phyloP scores from a whole-genome alignment of 2,113 vertebrate genomes.

The Solenodon paradoxus region DNA sequence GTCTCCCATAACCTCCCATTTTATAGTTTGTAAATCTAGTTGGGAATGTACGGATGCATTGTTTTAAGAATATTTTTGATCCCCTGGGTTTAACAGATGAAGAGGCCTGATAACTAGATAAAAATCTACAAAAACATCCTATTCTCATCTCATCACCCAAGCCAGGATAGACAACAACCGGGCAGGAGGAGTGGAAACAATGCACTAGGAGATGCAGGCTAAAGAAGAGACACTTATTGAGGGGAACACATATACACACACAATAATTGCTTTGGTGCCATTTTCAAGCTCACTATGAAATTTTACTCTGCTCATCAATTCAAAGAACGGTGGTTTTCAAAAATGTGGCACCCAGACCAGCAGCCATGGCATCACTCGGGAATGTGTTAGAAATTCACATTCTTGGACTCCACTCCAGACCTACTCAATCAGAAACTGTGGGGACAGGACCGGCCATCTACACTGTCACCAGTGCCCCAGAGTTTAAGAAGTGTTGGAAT shows the following conservation, averaged over 20 bases:
- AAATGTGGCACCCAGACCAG: background rate
- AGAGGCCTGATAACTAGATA: background rate
- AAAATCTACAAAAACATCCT: background rate
- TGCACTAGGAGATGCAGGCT: background rate
- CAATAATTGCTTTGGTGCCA: background rate
- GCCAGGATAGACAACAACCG: background rate
- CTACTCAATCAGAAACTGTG: background rate
- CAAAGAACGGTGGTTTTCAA: background rate
- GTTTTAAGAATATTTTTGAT: conserved; percentile 13
- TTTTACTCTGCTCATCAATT: background rate
- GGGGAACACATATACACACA: background rate
- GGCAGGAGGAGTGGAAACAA: background rate
- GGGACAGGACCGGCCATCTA: background rate
- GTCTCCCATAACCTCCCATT: background rate
- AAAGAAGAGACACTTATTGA: background rate
- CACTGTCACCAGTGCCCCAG: background rate
- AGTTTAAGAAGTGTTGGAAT: background rate
- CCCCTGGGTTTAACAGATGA: background rate
- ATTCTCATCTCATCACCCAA: background rate
- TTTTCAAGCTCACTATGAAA: background rate
- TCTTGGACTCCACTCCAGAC: background rate
- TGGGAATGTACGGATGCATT: background rate
- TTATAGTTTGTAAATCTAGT: conserved; percentile 15
- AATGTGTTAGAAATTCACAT: background rate
- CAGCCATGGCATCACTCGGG: background rate